Evolutionary conservation across 2,888 invertebrate species (phyloP), one percentile per base, ranked within the genome.

Genomic region (Hirtodrosophila cameraria): DNA sequence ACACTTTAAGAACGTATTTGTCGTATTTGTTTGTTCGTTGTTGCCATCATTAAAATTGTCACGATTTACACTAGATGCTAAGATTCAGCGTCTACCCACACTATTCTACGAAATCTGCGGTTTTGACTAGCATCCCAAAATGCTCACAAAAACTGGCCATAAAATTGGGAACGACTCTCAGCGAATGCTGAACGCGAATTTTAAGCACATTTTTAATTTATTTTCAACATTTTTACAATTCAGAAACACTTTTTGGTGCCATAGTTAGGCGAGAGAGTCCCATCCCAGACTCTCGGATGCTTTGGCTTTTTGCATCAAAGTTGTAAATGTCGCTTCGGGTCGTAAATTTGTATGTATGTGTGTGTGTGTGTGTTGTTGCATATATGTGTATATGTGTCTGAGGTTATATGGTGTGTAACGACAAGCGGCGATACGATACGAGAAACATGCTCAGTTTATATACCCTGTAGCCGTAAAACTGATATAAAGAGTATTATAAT

Each of bases 261-360:
- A 33, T 30, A 49, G 64, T 55, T 57, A 45, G 48, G 38, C 33
- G 54, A 48, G 46, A 53, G 43, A n/a, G n/a, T n/a, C n/a, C n/a
- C n/a, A n/a, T 52, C 36, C 28, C 61, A 39, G 54, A 46, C 43
- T 48, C 58, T 52, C 58, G 11, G 54, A 55, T 59, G 67, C 54
- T 64, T 65, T 67, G 43, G 64, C 46, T 59, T 59, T n/a, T 70
- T 68, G 74, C 82, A 86, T 80, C 72, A 79, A 84, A 80, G 86
- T 84, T 81, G 86, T 89, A 88, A 89, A 89, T 86, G 88, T 88
- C 88, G 87, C 83, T 55, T 71, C 75, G 77, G 68, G 77, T 80
- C 80, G 86, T 89, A 88, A 89, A 88, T 76, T 72, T 45, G 20
- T 36, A 43, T 41, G 25, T 58, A 42, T 54, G 20, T 12, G 3